Evolutionary conservation across 2,888 invertebrate species (phyloP), one percentile per base, ranked within the genome.

Genomic region (Ophion obscuratus): DNA sequence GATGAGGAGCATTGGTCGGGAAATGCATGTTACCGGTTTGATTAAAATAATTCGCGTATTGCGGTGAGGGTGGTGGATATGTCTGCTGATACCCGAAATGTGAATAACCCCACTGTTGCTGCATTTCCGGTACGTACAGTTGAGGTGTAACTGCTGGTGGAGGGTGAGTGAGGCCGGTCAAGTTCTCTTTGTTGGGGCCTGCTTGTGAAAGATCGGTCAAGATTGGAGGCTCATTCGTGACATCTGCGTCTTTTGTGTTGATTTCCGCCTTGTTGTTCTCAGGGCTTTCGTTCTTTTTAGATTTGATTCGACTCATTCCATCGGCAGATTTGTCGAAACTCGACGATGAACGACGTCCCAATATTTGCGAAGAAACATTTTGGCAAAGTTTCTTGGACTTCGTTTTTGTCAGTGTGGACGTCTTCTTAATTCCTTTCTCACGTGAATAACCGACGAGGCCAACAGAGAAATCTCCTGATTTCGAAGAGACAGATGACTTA

Each of bases 91-190:
- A 36, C 66, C 66, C 66, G 36, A 36, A 66, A 66, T 66, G 36
- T 31, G 66, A 4, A 0, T 66, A 36, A 66, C 66, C 66, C 66
- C 40, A 66, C 36, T 66, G 66, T 36, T 36, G 66, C 36, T 66
- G 36, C 40, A 66, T 66, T 66, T 66, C 66, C 66, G 66, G 66
- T 66, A 31, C 10, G n/a, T 36, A 66, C 40, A 36, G 66, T 36
- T 66, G 66, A 66, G 66, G 66, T 66, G 66, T 24, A 62, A 24
- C 62, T 62, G 1, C 36, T 66, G 66, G 10, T 66, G 11, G 31
- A 66, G 40, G 66, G 36, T 66, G 66, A 66, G 66, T 66, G 66
- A 36, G 66, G 66, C 66, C 66, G 36, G 66, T 66, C 66, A 31
- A 66, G 31, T 66, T 66, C 36, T 66, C 66, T 66, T 66, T 17